These are phyloP conservation scores for Eupithecia pulchellata DNA, from an alignment of 2,888 invertebrate genomes.

Conservation along the genomic window DNA sequence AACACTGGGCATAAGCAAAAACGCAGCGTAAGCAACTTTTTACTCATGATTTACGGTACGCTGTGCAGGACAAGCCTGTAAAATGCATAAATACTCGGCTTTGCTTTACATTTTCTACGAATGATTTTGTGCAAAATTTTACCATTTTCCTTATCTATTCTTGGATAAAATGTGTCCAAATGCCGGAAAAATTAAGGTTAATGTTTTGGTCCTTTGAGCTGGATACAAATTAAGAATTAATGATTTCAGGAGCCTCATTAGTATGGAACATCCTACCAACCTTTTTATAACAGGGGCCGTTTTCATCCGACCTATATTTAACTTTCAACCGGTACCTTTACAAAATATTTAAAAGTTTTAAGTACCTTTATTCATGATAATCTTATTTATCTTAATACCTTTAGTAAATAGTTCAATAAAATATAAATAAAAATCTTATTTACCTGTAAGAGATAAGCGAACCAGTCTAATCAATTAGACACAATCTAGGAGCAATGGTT, in stretches of 20 bases:
- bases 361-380: neutral
- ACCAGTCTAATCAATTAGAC: neutral
- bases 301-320: neutral
- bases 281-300: neutral
- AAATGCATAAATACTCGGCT: neutral
- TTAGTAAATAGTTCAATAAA: no score
- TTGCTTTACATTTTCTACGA: neutral
- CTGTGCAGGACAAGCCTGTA: neutral
- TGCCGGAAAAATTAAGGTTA: neutral
- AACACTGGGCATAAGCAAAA: neutral
- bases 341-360: neutral
- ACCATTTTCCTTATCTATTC: neutral
- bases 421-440: no score
- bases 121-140: neutral
- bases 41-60: neutral
- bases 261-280: neutral
- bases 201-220: neutral
- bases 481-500: neutral
- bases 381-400: no score
- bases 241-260: constrained; percentile 1
- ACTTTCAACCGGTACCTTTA: neutral
- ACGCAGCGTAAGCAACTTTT: constrained; percentile 3
- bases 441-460: neutral
- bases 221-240: constrained; percentile 7
- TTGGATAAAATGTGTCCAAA: neutral